phyloP scores from a whole-genome alignment of 2,797 vertebrate species.

The Florisuga fusca region DNA sequence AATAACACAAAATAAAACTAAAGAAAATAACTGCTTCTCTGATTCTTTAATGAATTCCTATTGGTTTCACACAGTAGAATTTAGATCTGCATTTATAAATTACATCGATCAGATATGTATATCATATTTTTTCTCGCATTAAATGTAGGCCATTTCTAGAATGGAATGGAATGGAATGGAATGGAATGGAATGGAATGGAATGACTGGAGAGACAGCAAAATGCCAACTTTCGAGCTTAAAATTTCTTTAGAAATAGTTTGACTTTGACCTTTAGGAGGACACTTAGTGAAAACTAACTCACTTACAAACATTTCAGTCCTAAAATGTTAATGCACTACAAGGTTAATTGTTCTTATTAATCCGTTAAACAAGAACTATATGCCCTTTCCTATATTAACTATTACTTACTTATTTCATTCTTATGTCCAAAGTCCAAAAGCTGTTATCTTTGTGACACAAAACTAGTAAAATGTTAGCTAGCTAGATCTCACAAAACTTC shows the following conservation, averaged over 20 bases:
- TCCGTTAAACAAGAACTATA: slow-evolving; percentile 53
- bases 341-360: slow-evolving; percentile 70
- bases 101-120: neutral
- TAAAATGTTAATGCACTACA: slow-evolving; percentile 62
- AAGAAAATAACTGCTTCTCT: neutral
- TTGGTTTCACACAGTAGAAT: neutral
- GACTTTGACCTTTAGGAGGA: slow-evolving; percentile 46
- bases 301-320: slow-evolving; percentile 37
- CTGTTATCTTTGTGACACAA: slow-evolving; percentile 16
- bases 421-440: slow-evolving; percentile 34
- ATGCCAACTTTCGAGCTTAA: slow-evolving; percentile 1
- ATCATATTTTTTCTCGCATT: neutral
- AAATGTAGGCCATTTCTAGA: neutral
- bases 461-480: slow-evolving; percentile 23
- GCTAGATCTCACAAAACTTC: neutral
- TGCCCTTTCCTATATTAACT: slow-evolving; percentile 58
- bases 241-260: slow-evolving; percentile 21
- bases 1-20: neutral
- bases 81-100: neutral
- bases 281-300: slow-evolving; percentile 38
- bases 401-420: slow-evolving; percentile 58
- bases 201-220: neutral
- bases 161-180: no score
- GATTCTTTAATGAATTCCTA: neutral
- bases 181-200: no score